phyloP scores from a whole-genome alignment of 2,888 invertebrate genomes.

The Dolichomitus sp. region DNA sequence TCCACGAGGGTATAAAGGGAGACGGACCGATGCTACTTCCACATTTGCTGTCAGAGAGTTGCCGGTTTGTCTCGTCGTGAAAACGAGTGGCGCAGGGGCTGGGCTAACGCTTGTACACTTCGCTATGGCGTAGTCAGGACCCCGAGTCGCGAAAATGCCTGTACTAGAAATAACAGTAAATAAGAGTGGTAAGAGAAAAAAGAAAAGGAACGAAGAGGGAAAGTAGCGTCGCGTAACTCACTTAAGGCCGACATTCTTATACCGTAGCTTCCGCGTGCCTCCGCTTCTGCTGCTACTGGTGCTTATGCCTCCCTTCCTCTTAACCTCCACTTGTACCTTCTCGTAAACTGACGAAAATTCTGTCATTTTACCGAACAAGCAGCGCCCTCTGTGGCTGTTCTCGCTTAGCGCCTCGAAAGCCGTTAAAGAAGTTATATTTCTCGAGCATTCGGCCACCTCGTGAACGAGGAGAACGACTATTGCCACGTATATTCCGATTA shows the following conservation, averaged over 20 bases:
- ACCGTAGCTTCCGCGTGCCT: conserved; percentile 33
- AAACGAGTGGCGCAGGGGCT: conserved; percentile 10
- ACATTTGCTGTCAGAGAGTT: conserved; percentile 45
- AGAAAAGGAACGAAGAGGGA: conserved; percentile 31
- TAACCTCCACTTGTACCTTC: background rate
- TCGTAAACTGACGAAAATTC: conserved; percentile 53
- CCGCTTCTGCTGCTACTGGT: conserved; percentile 23
- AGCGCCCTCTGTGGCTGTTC: conserved; percentile 3
- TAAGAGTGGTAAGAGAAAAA: conserved; percentile 50
- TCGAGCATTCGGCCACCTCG: conserved; percentile 21
- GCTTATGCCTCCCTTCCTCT: conserved; percentile 16
- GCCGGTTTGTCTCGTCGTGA: conserved; percentile 44
- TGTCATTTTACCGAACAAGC: conserved; percentile 50
- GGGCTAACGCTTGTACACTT: conserved; percentile 40
- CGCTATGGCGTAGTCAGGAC: conserved; percentile 38
- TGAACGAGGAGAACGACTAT: conserved; percentile 55
- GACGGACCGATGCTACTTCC: conserved; percentile 47
- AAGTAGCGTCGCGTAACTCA: conserved; percentile 72
- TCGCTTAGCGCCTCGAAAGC: conserved; percentile 15
- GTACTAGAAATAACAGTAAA: conserved; percentile 68
- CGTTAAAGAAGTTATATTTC: conserved; percentile 44
- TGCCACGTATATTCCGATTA: conserved; percentile 73
- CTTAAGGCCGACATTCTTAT: conserved; percentile 70
- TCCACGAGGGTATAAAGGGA: conserved; percentile 66
- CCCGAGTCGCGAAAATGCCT: conserved; percentile 62